Percentiles rank a stretch among this genome's conserved stretches.
Evolutionary conservation across 2,113 vertebrate genomes (phyloP).

Genomic region (Leptodactylus fuscus): DNA sequence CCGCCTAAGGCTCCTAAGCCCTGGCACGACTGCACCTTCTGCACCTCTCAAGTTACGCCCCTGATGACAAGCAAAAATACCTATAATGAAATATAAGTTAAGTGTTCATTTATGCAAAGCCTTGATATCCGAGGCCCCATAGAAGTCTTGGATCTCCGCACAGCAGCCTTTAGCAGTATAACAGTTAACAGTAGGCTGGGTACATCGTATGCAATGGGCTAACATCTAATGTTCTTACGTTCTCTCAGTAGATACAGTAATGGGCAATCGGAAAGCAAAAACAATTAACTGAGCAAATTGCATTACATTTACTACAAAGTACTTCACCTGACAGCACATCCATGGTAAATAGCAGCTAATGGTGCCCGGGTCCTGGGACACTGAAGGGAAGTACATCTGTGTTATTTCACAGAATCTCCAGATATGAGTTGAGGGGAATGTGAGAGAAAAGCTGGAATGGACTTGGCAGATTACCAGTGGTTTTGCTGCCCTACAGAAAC

Average conservation of each 20-base stretch:
- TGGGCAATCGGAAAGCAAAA: constrained; percentile 52
- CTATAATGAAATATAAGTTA: no score
- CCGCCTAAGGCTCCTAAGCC: no score
- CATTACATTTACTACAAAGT: constrained; percentile 44
- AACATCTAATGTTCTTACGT: constrained; percentile 3
- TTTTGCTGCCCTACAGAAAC: constrained; percentile 70
- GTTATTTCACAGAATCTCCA: constrained; percentile 53
- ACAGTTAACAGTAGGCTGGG: neutral
- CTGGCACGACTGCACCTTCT: no score
- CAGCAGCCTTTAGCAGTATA: neutral
- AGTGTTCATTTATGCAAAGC: neutral
- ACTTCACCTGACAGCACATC: constrained; percentile 65
- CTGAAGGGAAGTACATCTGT: constrained; percentile 71
- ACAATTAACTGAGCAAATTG: constrained; percentile 43
- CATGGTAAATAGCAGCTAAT: constrained; percentile 66
- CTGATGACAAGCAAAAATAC: no score
- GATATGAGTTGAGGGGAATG: constrained; percentile 30
- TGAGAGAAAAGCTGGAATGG: constrained; percentile 61
- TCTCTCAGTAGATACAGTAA: constrained; percentile 55
- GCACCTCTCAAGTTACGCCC: no score
- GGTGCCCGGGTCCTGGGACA: constrained; percentile 67
- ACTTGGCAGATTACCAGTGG: constrained; percentile 69
- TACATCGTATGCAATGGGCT: neutral
- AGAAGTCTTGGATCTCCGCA: neutral
- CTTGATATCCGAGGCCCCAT: no score